Evolutionary conservation across 2,888 invertebrate species (phyloP).

Genomic region (Isoperla grammatica): DNA sequence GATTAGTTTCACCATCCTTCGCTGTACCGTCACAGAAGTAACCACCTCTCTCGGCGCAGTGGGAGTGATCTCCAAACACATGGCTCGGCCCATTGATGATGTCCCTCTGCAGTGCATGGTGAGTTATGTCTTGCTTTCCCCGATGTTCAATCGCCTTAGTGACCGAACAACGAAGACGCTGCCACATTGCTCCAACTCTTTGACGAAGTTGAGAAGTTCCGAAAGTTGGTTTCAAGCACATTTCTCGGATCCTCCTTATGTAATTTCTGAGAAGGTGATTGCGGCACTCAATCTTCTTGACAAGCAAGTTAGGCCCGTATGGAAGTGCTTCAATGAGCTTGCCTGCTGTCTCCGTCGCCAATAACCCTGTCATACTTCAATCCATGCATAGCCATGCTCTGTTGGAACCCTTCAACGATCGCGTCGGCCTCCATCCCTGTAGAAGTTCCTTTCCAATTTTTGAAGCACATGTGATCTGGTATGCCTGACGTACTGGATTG

Average conservation of each 20-base stretch:
- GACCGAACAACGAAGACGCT: constrained; percentile 14
- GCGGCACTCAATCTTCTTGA: constrained; percentile 13
- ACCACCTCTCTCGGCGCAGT: constrained; percentile 5
- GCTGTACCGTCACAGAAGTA: constrained; percentile 19
- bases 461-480: background rate
- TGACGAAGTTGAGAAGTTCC: constrained; percentile 1
- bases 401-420: constrained; percentile 25
- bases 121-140: background rate
- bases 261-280: constrained; percentile 20
- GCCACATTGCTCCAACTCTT: background rate
- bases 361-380: constrained; percentile 22
- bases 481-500: background rate
- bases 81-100: constrained; percentile 23
- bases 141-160: constrained; percentile 15
- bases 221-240: constrained; percentile 1
- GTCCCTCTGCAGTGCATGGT: constrained; percentile 5
- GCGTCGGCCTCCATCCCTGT: constrained; percentile 4
- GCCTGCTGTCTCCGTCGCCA: constrained; percentile 16
- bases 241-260: background rate
- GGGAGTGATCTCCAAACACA: constrained; percentile 23
- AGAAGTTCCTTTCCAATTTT: constrained; percentile 8
- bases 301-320: constrained; percentile 7
- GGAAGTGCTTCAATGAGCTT: constrained; percentile 16
- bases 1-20: constrained; percentile 16
- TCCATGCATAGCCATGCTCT: constrained; percentile 20